Evolutionary conservation across 2,113 vertebrate species (phyloP).

Genomic region (Engystomops pustulosus): DNA sequence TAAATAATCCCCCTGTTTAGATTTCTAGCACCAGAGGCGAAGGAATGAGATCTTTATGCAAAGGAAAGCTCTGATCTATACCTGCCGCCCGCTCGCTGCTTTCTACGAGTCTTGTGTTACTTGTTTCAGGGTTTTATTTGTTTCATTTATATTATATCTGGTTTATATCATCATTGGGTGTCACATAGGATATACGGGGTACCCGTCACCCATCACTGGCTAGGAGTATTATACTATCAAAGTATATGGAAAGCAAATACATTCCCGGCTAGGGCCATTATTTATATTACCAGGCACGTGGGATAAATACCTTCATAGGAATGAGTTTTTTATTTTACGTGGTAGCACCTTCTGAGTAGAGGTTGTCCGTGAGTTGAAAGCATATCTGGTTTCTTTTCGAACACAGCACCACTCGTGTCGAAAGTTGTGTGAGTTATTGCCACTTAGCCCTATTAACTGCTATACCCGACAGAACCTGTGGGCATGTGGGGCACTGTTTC

Average conservation of each 20-base stretch:
- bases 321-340: too few species aligned
- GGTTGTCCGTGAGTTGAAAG: too few species aligned
- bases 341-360: too few species aligned
- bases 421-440: too few species aligned
- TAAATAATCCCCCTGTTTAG: conserved; percentile 52
- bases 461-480: too few species aligned
- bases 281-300: not conserved
- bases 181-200: not conserved
- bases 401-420: too few species aligned
- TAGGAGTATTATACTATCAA: not conserved
- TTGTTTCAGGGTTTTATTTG: not conserved
- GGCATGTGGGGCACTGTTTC: too few species aligned
- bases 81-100: not conserved
- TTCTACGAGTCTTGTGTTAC: not conserved
- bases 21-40: conserved; percentile 36
- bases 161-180: not conserved
- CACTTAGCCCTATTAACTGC: too few species aligned
- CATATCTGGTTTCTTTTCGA: too few species aligned
- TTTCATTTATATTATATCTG: not conserved
- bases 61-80: conserved; percentile 22
- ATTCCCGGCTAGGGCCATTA: not conserved
- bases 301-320: too few species aligned
- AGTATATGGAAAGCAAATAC: not conserved
- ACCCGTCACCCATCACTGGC: not conserved
- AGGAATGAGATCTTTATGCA: conserved; percentile 41